phyloP scores from a whole-genome alignment of 2,888 invertebrate species.

The Leptopilina syphax region DNA sequence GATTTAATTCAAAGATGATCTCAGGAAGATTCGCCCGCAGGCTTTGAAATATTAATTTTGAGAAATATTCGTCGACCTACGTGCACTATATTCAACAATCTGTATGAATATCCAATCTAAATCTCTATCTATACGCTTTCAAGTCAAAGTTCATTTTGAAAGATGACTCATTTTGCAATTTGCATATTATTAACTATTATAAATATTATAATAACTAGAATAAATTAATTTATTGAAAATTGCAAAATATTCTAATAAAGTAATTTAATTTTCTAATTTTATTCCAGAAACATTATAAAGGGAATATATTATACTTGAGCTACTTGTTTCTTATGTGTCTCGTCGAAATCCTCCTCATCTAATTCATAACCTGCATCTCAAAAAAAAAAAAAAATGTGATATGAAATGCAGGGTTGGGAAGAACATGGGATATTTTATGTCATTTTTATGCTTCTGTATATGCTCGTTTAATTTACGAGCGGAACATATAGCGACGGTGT shows the following conservation, averaged over 20 bases:
- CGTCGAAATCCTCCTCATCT: not conserved
- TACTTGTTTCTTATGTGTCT: not conserved
- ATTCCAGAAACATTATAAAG: not conserved
- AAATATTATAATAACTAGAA: not conserved
- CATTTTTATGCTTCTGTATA: conserved; percentile 52
- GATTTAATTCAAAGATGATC: conserved; percentile 26
- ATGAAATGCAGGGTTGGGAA: conserved; percentile 51
- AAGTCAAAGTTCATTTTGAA: not conserved
- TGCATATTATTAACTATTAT: not conserved
- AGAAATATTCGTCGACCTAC: conserved; percentile 2
- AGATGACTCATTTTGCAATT: no score
- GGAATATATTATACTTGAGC: not conserved
- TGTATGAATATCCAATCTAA: not conserved
- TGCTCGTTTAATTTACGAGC: conserved; percentile 67
- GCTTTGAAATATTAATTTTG: not conserved
- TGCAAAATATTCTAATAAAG: no score
- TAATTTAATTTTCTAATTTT: not conserved
- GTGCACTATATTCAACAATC: not conserved
- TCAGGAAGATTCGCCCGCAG: not conserved
- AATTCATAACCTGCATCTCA: conserved; percentile 7
- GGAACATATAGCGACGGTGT: conserved; percentile 50
- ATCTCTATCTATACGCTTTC: not conserved
- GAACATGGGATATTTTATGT: conserved; percentile 62
- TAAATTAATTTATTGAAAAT: no score
- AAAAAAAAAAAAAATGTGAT: conserved; percentile 43